Evolutionary conservation across 2,113 vertebrate genomes (phyloP), one percentile per base, ranked within the genome.

Genomic region (Apteryx owenii): DNA sequence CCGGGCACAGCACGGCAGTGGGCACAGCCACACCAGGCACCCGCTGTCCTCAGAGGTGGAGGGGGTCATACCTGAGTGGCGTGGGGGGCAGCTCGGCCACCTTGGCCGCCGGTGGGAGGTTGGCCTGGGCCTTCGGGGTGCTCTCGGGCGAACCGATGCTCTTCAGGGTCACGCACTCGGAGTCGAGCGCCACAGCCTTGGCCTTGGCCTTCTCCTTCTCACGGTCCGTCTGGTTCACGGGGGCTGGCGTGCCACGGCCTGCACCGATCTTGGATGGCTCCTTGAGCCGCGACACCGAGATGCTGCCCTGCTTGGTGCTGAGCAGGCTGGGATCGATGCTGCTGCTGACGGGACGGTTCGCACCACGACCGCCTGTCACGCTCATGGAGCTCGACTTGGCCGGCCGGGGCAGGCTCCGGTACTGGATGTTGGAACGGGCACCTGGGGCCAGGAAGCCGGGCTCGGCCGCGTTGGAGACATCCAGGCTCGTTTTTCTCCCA

Each of bases 181-280:
- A 98, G 96, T 99, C 99, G 17, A 99, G 98, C 1, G 98, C 99
- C 75, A 99, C 99, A 0, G 99, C 99, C 95, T 99, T 99, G 82
- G 99, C 99, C 95, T 99, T 99, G 93, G 99, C 99, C 81, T 99
- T 98, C 96, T 99, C 99, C 93, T 99, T 99, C 96, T 99, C 99
- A 7, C 99, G 97, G 88, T 99, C 99, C 0, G 99, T 99, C 97
- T 99, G 99, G 97, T 99, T 99, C 91, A 99, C 99, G 0, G 99
- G 99, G 33, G 98, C 97, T 0, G 99, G 96, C 1, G 95, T 79
- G 76, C 93, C 64, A 17, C 99, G 98, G 42, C 97, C 97, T 0
- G 98, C 20, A 3, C 98, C 97, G 2, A 98, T 93, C 95, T 98
- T 99, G 76, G 98, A 97, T 2, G 98, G 98, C 68, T 99, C 99